Conservation (phyloP, 1,140 invertebrate genomes). For the Zaprionus taronus region DNA sequence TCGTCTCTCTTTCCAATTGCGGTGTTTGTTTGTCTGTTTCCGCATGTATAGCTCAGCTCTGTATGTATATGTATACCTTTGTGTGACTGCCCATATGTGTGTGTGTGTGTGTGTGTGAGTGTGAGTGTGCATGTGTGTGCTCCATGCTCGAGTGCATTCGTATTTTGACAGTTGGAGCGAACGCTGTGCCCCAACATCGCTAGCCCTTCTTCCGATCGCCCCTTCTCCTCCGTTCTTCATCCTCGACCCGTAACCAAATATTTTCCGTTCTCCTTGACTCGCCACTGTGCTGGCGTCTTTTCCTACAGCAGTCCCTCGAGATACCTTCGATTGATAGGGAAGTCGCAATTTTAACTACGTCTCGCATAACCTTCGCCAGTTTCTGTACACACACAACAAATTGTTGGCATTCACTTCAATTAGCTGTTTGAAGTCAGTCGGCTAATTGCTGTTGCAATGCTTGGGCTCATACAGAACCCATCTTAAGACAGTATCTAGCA, state of each 20-base stretch:
- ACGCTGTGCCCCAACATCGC: neutral
- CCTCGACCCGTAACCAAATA: slow-evolving; percentile 18
- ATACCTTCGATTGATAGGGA: neutral
- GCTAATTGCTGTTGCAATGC: neutral
- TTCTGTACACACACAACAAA: slow-evolving; percentile 11
- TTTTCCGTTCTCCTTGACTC: slow-evolving; percentile 18
- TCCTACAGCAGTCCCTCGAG: neutral
- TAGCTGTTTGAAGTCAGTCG: neutral
- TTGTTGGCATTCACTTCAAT: slow-evolving; percentile 17
- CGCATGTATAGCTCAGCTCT: slow-evolving; percentile 3
- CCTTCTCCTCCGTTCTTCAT: neutral
- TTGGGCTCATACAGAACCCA: neutral
- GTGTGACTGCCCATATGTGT: neutral
- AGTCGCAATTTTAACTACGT: slow-evolving; percentile 21
- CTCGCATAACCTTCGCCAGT: slow-evolving; percentile 13
- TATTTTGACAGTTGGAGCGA: slow-evolving; percentile 55
- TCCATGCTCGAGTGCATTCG: slow-evolving; percentile 44
- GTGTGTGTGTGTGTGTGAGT: neutral
- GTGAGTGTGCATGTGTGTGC: neutral
- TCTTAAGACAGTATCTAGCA: neutral
- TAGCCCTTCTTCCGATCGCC: neutral
- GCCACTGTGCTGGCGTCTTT: slow-evolving; percentile 4
- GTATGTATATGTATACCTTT: neutral
- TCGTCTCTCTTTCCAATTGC: slow-evolving; percentile 62
- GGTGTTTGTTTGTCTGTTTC: slow-evolving; percentile 58